These are phyloP conservation scores for Oreochromis tanganicae DNA, from an alignment of 2,113 vertebrate genomes.

Conservation along the genomic window DNA sequence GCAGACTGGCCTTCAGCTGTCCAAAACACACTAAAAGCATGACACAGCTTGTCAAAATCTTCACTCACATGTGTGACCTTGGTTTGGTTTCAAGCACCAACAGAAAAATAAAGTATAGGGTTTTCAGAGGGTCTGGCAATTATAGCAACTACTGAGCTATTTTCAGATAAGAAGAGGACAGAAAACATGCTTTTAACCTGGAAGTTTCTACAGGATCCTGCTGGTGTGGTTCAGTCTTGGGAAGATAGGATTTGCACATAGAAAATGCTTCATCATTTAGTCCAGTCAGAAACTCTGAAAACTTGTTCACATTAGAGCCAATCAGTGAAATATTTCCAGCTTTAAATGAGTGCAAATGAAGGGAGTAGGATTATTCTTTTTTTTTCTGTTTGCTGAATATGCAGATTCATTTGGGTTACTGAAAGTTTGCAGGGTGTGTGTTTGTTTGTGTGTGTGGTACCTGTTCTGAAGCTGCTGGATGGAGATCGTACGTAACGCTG, in stretches of 20 bases:
- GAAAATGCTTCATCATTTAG: neutral
- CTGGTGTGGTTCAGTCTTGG: neutral
- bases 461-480: constrained; percentile 51
- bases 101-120: neutral
- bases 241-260: neutral
- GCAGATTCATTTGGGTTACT: constrained; percentile 1
- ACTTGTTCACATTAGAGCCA: neutral
- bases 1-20: neutral
- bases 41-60: neutral
- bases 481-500: constrained; percentile 45
- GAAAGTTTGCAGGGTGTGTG: neutral
- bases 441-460: neutral
- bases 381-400: neutral
- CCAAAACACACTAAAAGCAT: neutral
- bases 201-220: neutral
- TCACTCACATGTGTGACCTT: neutral
- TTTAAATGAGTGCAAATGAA: neutral
- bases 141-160: neutral
- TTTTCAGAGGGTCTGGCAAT: neutral
- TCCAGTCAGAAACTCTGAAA: neutral
- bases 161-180: neutral
- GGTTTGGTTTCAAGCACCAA: constrained; percentile 1
- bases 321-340: neutral
- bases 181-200: neutral
- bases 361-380: neutral